Percentiles rank a stretch among this genome's conserved stretches.
Evolutionary conservation across 2,888 invertebrate genomes (phyloP).

Genomic region (Lithophane semibrunnea): DNA sequence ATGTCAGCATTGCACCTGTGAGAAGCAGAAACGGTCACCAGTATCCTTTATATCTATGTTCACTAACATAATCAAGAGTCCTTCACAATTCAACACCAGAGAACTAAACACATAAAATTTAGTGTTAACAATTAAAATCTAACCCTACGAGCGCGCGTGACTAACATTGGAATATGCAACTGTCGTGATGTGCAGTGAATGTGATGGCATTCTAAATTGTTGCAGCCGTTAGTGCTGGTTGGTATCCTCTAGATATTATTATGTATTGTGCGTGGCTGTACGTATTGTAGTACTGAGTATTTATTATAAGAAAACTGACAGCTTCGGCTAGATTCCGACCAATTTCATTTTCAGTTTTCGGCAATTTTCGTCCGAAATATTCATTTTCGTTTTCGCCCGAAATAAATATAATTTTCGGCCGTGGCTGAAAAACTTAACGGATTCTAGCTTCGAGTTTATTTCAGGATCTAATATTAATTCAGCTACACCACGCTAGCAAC

Average conservation of each 20-base stretch:
- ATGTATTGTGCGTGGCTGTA: constrained; percentile 30
- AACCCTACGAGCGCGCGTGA: constrained; percentile 75
- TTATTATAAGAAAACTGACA: not conserved
- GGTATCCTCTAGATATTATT: constrained; percentile 70
- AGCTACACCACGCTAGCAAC: not conserved
- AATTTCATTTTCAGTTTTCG: not conserved
- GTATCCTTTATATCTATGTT: not conserved
- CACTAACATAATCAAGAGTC: constrained; percentile 12
- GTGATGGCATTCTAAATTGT: constrained; percentile 82
- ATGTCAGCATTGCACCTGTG: not conserved
- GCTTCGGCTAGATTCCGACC: not conserved
- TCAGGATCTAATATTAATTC: not conserved
- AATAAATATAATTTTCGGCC: not conserved
- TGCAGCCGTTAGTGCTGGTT: constrained; percentile 75
- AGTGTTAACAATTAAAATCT: constrained; percentile 63
- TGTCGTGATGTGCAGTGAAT: constrained; percentile 78
- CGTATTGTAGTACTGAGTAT: constrained; percentile 36
- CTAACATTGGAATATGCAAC: constrained; percentile 87
- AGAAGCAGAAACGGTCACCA: not conserved
- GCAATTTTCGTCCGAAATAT: not conserved
- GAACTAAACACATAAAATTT: constrained; percentile 40
- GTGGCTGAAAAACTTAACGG: not conserved
- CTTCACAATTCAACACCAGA: constrained; percentile 2
- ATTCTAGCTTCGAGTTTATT: not conserved
- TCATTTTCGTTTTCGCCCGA: not conserved